A percentile compares a stretch with the other conserved stretches of the same genome.
Evolutionary conservation across 2,888 invertebrate genomes (phyloP).

Genomic region (Terebella lapidaria): DNA sequence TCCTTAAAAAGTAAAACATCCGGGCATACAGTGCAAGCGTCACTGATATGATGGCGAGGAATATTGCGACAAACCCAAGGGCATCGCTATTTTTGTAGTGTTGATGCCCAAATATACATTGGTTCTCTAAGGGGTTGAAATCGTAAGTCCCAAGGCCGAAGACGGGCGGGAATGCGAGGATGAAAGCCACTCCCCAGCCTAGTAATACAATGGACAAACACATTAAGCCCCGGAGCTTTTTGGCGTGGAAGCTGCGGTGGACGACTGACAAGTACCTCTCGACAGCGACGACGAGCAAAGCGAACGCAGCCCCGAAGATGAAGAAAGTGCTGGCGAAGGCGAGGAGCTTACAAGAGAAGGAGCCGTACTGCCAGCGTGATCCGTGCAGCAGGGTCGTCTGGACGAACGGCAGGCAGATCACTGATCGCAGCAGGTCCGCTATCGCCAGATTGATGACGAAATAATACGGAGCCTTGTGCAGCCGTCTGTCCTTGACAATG

Average conservation of each 20-base stretch:
- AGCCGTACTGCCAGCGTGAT: slow-evolving; percentile 38
- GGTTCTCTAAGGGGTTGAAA: slow-evolving; percentile 37
- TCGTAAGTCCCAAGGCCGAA: slow-evolving; percentile 40
- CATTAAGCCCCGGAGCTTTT: slow-evolving; percentile 33
- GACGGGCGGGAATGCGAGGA: slow-evolving; percentile 43
- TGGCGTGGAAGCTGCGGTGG: slow-evolving; percentile 27
- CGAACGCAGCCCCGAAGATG: slow-evolving; percentile 36
- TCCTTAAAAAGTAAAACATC: slow-evolving; percentile 37
- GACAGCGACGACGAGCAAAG: slow-evolving; percentile 35
- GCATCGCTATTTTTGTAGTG: slow-evolving; percentile 42
- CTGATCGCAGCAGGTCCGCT: slow-evolving; percentile 37
- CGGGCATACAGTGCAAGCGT: slow-evolving; percentile 36
- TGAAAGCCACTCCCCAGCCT: slow-evolving; percentile 38
- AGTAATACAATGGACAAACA: slow-evolving; percentile 34
- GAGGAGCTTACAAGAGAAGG: slow-evolving; percentile 35
- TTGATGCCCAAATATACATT: slow-evolving; percentile 40
- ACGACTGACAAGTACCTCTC: slow-evolving; percentile 33
- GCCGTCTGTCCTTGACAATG: slow-evolving; percentile 29
- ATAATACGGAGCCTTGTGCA: slow-evolving; percentile 44
- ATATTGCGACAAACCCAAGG: slow-evolving; percentile 38
- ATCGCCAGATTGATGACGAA: slow-evolving; percentile 40
- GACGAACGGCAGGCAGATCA: slow-evolving; percentile 43
- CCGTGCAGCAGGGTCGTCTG: slow-evolving; percentile 36
- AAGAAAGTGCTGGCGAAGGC: slow-evolving; percentile 45
- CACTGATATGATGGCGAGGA: slow-evolving; percentile 30